A percentile compares a stretch with the other conserved stretches of the same genome.
phyloP scores from a whole-genome alignment of 2,113 vertebrate species.

The Lampris megalopsis region DNA sequence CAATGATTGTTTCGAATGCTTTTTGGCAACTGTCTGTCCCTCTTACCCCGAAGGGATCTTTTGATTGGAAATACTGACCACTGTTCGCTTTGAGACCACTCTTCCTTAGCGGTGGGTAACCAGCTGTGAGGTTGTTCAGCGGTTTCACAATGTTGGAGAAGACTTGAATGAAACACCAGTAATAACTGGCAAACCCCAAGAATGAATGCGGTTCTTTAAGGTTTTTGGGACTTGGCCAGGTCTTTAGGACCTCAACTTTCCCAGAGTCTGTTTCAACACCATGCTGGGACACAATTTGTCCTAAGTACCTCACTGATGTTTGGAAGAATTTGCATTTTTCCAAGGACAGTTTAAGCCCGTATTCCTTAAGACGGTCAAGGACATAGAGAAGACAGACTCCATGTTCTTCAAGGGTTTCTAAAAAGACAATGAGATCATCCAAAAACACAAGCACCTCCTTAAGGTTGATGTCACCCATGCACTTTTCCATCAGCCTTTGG shows the following conservation, averaged over 20 bases:
- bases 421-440: not conserved
- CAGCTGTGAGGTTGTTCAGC: not conserved
- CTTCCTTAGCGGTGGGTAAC: not conserved
- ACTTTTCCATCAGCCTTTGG: too few relatives aligned
- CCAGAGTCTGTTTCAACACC: not conserved
- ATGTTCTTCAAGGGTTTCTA: not conserved
- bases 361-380: not conserved
- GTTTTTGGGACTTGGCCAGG: not conserved
- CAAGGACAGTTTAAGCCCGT: too few relatives aligned
- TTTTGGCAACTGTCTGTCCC: not conserved
- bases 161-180: too few relatives aligned
- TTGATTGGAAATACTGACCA: not conserved
- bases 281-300: not conserved
- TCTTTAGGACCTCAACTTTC: not conserved
- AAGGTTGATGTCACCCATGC: too few relatives aligned
- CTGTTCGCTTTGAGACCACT: not conserved
- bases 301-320: not conserved
- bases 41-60: not conserved
- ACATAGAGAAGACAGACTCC: not conserved
- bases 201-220: too few relatives aligned
- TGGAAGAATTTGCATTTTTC: too few relatives aligned
- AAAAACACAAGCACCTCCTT: too few relatives aligned
- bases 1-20: not conserved
- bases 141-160: too few relatives aligned
- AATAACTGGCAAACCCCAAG: too few relatives aligned